Evolutionary conservation across 2,113 vertebrate genomes (phyloP).

Genomic region (Tragelaphus strepsiceros): DNA sequence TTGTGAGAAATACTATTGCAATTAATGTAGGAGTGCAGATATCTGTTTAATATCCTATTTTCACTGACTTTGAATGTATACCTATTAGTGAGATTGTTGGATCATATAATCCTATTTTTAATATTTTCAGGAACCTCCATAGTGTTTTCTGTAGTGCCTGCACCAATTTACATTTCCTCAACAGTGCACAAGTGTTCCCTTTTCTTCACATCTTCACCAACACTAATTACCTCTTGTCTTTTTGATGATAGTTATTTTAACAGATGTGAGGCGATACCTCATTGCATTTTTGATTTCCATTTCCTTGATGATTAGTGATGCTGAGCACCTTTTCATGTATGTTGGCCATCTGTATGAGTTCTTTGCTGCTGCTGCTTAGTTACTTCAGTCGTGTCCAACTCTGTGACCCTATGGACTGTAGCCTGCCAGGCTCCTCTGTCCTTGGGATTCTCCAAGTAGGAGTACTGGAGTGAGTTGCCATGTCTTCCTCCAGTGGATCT

Average conservation of each 20-base stretch:
- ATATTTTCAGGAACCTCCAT: not conserved
- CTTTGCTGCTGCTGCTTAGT: not conserved
- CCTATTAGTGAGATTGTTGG: not conserved
- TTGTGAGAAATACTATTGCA: not conserved
- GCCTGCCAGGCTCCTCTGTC: not conserved
- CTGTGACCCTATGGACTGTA: not conserved
- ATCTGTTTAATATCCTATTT: not conserved
- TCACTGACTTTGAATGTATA: not conserved
- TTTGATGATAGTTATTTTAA: not conserved
- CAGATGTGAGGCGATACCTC: not conserved
- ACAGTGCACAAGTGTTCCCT: not conserved
- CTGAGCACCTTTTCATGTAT: not conserved
- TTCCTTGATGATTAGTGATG: not conserved
- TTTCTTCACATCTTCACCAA: not conserved
- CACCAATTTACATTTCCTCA: not conserved
- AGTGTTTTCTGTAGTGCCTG: not conserved
- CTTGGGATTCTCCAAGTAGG: not conserved
- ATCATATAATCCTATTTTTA: not conserved
- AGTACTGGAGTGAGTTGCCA: not conserved
- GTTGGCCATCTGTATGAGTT: not conserved
- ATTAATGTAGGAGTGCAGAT: not conserved
- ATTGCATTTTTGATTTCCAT: not conserved
- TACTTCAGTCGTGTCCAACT: accelerated
- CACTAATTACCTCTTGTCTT: not conserved
- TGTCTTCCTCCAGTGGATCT: not conserved